Evolutionary conservation across 2,797 vertebrate species (phyloP).

Genomic region (Limnodromus scolopaceus): DNA sequence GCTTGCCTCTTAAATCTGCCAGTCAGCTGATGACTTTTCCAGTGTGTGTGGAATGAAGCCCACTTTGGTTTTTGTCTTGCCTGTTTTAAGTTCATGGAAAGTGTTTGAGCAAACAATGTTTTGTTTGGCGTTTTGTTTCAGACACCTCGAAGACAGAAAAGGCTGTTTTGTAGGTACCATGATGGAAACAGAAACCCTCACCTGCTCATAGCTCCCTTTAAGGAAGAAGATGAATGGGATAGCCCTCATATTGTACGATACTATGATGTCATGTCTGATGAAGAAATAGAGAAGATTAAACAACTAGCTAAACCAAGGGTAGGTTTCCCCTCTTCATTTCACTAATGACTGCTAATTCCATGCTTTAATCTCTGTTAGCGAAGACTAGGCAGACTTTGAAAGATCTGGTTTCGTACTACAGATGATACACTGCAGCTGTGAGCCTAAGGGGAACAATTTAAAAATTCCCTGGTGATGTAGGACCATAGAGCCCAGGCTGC

Average conservation of each 20-base stretch:
- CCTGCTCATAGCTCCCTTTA: slow-evolving; percentile 90
- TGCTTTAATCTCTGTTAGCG: not conserved
- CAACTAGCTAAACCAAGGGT: slow-evolving; percentile 93
- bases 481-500: not conserved
- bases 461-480: not conserved
- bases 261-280: slow-evolving; percentile 86
- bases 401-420: not conserved
- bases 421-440: not conserved
- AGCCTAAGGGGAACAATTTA: not conserved
- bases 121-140: slow-evolving; percentile 53
- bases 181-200: slow-evolving; percentile 86
- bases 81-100: not conserved
- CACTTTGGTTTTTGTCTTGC: not conserved
- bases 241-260: slow-evolving; percentile 94
- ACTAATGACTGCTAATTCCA: not conserved
- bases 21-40: not conserved
- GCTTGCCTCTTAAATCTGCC: not conserved
- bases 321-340: slow-evolving; percentile 40
- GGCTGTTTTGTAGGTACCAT: slow-evolving; percentile 91
- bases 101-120: not conserved
- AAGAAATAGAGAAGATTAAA: slow-evolving; percentile 93
- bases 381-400: not conserved
- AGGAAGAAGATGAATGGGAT: slow-evolving; percentile 97
- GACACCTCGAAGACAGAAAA: slow-evolving; percentile 87
- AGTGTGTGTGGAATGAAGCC: not conserved